Evolutionary conservation across 2,113 vertebrate genomes (phyloP), one percentile per base, ranked within the genome.

Genomic region (Oryzias javanicus): DNA sequence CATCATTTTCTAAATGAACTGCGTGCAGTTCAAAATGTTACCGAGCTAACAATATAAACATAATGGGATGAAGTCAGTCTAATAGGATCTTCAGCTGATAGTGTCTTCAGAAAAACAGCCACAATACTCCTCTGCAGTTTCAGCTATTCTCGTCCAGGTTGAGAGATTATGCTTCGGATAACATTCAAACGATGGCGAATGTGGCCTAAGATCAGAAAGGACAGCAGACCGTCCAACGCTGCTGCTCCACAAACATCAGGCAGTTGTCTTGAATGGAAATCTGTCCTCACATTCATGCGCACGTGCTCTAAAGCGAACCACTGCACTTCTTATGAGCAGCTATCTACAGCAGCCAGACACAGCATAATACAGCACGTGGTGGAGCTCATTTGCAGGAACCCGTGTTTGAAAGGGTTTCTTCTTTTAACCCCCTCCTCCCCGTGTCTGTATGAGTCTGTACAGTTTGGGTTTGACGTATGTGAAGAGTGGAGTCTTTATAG

Each of bases 321-420:
- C 49, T 0, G 25, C 60, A 42, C 55, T 45, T 50, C 40, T 74
- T 79, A 74, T 64, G 29, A 71, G 45, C 69, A 67, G 44, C 55
- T 64, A 77, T 83, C 60, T 77, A 73, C 83, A 76, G 47, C 20
- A 66, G 62, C 58, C 62, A 53, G 42, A 22, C 62, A 57, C 52
- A 48, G 62, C 57, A 48, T 59, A 79, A 69, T 51, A 81, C 78
- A 77, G 51, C 41, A 16, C 14, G 51, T 48, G 49, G 63, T 60
- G 52, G 56, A 60, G 16, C 64, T 48, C 12, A 49, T 19, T 20
- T 63, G 46, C 53, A 58, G 48, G 16, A 48, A 57, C 15, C 45
- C 40, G 10, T 5, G 18, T 27, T 17, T 42, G 49, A 60, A 52
- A 13, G 3, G 8, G 42, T 47, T 29, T 19, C 5, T 8, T 25